Evolutionary conservation across 2,888 invertebrate species (phyloP).

Genomic region (Odontocolon sp.): DNA sequence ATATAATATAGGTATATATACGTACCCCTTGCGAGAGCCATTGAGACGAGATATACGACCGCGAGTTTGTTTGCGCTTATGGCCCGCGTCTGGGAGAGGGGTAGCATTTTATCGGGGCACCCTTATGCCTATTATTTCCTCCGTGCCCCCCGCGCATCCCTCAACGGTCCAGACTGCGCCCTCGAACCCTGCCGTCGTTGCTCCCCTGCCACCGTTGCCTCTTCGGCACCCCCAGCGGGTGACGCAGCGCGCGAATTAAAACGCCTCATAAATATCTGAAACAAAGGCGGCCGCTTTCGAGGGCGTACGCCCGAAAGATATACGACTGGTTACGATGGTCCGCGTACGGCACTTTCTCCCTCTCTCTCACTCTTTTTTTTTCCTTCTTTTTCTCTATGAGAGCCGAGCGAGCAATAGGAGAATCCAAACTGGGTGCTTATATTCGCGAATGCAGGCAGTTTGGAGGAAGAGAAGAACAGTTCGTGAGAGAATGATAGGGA

Average conservation of each 20-base stretch:
- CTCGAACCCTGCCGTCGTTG: constrained; percentile 45
- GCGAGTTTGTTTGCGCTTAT: constrained; percentile 81
- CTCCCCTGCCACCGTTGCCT: constrained; percentile 56
- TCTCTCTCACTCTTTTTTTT: constrained; percentile 23
- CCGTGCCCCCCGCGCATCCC: constrained; percentile 57
- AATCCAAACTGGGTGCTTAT: constrained; percentile 8
- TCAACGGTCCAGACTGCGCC: constrained; percentile 40
- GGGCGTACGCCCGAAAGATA: constrained; percentile 79
- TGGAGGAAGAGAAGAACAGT: constrained; percentile 6
- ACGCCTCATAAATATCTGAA: constrained; percentile 81
- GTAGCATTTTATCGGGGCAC: constrained; percentile 76
- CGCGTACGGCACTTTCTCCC: constrained; percentile 57
- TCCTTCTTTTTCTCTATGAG: constrained; percentile 28
- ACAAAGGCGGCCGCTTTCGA: constrained; percentile 80
- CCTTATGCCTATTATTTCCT: constrained; percentile 79
- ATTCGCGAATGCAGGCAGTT: constrained; percentile 2
- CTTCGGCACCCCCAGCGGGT: constrained; percentile 71
- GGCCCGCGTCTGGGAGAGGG: constrained; percentile 68
- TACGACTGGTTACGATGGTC: constrained; percentile 76
- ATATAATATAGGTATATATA: constrained; percentile 12
- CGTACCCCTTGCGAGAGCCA: constrained; percentile 71
- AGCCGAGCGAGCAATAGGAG: constrained; percentile 33
- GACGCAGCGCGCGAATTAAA: constrained; percentile 80
- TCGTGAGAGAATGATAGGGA: constrained; percentile 58
- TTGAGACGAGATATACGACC: constrained; percentile 82